Percentiles rank a stretch among this genome's conserved stretches.
Evolutionary conservation across 2,888 invertebrate species (phyloP).

Genomic region (Meteorus colon): DNA sequence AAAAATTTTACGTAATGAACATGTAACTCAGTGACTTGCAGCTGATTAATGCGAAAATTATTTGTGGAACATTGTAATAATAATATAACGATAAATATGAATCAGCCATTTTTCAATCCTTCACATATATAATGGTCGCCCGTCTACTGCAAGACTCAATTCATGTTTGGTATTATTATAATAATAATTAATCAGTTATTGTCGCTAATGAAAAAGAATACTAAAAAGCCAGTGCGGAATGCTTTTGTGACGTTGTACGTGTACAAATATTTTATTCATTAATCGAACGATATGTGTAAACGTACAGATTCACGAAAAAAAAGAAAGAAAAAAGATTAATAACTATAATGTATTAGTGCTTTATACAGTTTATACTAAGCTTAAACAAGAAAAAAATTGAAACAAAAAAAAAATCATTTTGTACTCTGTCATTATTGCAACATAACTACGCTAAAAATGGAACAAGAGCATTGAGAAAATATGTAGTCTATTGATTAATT

Average conservation of each 20-base stretch:
- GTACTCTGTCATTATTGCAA: slow-evolving; percentile 71
- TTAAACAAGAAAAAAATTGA: slow-evolving; percentile 53
- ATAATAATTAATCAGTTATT: slow-evolving; percentile 44
- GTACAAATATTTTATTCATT: slow-evolving; percentile 41
- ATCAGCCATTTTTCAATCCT: neutral
- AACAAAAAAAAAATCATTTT: slow-evolving; percentile 65
- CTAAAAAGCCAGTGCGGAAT: slow-evolving; percentile 27
- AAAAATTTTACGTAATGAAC: slow-evolving; percentile 48
- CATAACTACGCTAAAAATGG: slow-evolving; percentile 65
- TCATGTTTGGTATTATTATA: slow-evolving; percentile 27
- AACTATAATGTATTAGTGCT: slow-evolving; percentile 60
- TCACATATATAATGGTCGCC: neutral
- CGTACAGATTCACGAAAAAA: slow-evolving; percentile 41
- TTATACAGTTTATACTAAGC: slow-evolving; percentile 73
- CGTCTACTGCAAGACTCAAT: slow-evolving; percentile 21
- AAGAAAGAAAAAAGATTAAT: slow-evolving; percentile 12
- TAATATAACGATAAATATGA: slow-evolving; percentile 11
- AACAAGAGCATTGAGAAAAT: slow-evolving; percentile 55
- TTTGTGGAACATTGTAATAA: slow-evolving; percentile 12
- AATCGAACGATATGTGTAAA: slow-evolving; percentile 34
- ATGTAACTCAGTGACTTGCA: slow-evolving; percentile 29
- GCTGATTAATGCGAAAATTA: slow-evolving; percentile 23
- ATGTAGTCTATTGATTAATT: slow-evolving; percentile 67
- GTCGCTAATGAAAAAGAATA: slow-evolving; percentile 46
- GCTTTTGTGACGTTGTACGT: slow-evolving; percentile 47